Evolutionary conservation across 2,888 invertebrate genomes (phyloP), one percentile per base, ranked within the genome.

Genomic region (Chrysotoxum bicinctum): DNA sequence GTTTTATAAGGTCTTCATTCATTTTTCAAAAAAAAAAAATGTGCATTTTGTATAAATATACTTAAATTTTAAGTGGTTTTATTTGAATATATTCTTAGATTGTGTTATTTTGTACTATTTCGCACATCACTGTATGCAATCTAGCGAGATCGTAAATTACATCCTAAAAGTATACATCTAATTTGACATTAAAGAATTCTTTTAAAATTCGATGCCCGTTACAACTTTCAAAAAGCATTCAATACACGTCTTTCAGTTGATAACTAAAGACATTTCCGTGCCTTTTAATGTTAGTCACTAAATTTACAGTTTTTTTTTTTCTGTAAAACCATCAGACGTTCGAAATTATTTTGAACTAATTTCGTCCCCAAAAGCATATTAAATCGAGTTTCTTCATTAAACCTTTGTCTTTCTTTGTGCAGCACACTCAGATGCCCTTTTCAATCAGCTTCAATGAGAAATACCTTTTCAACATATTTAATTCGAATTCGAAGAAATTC

Each of bases 401-500:
- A n/a, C 2, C n/a, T 40, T 37, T 37, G 37, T 14, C 14, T 14
- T 37, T 6, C 1, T 37, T 14, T 40, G 37, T 5, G 0, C 12
- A 0, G 14, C 37, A 37, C 37, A n/a, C n/a, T n/a, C 14, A 14
- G 14, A 37, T 37, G 5, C 5, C 14, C 14, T 10, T 37, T 37
- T 6, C 37, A 37, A 37, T 37, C 37, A 37, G 26, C 40, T n/a
- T 40, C 40, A n/a, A n/a, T n/a, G 14, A 0, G n/a, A 7, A n/a
- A 40, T 40, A n/a, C n/a, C 40, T 7, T 40, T 14, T 37, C 3
- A 37, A n/a, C 37, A 14, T 37, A 0, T n/a, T 40, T n/a, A 32
- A 64, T 68, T 68, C 16, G 21, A 35, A 68, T 68, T 40, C 72
- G 40, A 70, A 56, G 23, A 81, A 62, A 72, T 35, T 45, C 40